A percentile compares a stretch with the other conserved stretches of the same genome.
These are phyloP conservation scores for Brenthis ino DNA, from an alignment of 2,888 invertebrate genomes.

Conservation along the genomic window DNA sequence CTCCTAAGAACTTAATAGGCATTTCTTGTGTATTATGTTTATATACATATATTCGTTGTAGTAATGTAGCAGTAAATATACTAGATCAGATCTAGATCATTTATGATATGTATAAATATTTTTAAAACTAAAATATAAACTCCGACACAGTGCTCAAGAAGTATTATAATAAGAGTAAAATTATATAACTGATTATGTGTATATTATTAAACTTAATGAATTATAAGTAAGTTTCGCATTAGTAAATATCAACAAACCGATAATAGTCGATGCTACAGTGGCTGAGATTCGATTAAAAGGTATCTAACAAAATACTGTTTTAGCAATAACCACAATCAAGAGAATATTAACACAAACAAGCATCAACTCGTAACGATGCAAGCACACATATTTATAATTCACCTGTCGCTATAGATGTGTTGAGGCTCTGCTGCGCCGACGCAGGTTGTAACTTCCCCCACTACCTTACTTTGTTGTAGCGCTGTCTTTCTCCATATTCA, in stretches of 20 bases:
- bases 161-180: background rate
- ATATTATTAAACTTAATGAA: slow-evolving; percentile 42
- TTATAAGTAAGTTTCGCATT: slow-evolving; percentile 48
- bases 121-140: too few species aligned
- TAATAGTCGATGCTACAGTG: slow-evolving; percentile 54
- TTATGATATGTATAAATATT: too few species aligned
- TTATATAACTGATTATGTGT: background rate
- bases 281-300: slow-evolving; percentile 57
- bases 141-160: too few species aligned
- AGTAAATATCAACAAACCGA: slow-evolving; percentile 50
- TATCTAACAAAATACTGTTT: slow-evolving; percentile 69
- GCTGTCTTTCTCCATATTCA: slow-evolving; percentile 50
- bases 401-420: slow-evolving; percentile 75
- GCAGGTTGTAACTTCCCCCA: slow-evolving; percentile 75
- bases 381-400: slow-evolving; percentile 70
- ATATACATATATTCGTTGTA: too few species aligned
- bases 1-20: slow-evolving; percentile 19
- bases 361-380: slow-evolving; percentile 51
- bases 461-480: slow-evolving; percentile 55
- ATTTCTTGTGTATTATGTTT: background rate
- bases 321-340: slow-evolving; percentile 72
- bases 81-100: too few species aligned
- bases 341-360: slow-evolving; percentile 61
- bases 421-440: slow-evolving; percentile 70
- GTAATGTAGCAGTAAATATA: too few species aligned